phyloP scores from a whole-genome alignment of 2,888 invertebrate genomes.

The Timema podura region DNA sequence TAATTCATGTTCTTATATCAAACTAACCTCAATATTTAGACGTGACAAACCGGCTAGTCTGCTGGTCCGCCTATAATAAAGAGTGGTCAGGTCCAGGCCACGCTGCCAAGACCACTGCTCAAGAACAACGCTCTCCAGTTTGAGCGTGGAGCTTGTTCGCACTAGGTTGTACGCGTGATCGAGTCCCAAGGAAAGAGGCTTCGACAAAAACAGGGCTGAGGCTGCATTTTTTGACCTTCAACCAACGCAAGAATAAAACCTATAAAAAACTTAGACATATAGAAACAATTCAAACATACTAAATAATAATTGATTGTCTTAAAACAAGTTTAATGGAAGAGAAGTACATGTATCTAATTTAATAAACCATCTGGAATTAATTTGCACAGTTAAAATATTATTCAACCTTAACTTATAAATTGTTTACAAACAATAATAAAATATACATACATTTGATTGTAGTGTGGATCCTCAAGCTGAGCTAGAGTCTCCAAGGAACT shows the following conservation, averaged over 20 bases:
- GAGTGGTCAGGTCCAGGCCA: conserved; percentile 15
- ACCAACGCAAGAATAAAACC: conserved; percentile 3
- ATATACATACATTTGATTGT: conserved; percentile 26
- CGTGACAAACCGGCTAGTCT: conserved; percentile 22
- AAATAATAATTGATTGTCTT: too few species aligned
- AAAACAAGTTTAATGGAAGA: too few species aligned
- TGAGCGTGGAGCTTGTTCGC: conserved; percentile 9
- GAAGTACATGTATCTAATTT: too few species aligned
- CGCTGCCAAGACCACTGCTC: conserved; percentile 22
- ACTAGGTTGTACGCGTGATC: conserved; percentile 24
- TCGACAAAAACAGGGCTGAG: conserved; percentile 34
- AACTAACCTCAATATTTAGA: not conserved
- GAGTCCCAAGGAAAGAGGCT: conserved; percentile 25
- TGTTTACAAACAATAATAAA: too few species aligned
- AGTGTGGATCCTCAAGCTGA: conserved; percentile 31
- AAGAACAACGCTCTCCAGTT: conserved; percentile 21
- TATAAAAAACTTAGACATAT: not conserved
- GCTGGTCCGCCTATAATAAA: conserved; percentile 24
- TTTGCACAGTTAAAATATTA: too few species aligned
- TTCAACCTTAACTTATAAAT: too few species aligned
- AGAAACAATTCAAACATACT: too few species aligned
- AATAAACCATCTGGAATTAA: too few species aligned
- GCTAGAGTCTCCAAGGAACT: conserved; percentile 37
- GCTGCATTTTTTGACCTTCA: conserved; percentile 32
- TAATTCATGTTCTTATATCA: not conserved